Conservation (phyloP, 2,113 vertebrate genomes). For the Pelusios castaneus region DNA sequence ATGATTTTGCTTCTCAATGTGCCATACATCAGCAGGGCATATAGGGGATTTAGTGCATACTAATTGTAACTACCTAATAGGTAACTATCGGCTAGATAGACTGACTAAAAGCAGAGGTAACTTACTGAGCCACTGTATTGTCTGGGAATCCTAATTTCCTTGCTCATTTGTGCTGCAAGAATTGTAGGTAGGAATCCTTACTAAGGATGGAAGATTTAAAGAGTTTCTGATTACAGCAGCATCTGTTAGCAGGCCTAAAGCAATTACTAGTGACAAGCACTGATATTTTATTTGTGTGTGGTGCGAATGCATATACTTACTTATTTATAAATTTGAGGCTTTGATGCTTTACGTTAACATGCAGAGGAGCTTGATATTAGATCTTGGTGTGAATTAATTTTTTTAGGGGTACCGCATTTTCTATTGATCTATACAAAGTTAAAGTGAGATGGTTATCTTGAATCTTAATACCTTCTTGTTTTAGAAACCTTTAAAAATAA, state of each 20-base stretch:
- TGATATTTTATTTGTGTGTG: constrained; percentile 14
- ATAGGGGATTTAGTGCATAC: neutral
- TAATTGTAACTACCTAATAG: neutral
- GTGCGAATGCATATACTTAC: neutral
- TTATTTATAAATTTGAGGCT: neutral
- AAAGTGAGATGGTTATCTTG: neutral
- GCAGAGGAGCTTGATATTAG: neutral
- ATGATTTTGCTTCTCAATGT: neutral
- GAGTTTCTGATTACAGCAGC: neutral
- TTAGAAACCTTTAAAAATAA: neutral
- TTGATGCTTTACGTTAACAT: neutral
- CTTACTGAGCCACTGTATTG: neutral
- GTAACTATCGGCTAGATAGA: neutral
- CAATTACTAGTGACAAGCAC: neutral
- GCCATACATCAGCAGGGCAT: neutral
- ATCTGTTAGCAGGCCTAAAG: neutral
- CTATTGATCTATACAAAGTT: neutral
- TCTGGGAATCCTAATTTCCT: neutral
- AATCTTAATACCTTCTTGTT: neutral
- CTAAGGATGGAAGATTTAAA: neutral
- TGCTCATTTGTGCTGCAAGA: neutral
- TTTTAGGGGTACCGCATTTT: neutral
- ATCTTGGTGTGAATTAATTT: neutral
- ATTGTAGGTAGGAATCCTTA: neutral
- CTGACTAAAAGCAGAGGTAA: neutral